phyloP scores from a whole-genome alignment of 2,113 vertebrate species.

The Crocuta crocuta region DNA sequence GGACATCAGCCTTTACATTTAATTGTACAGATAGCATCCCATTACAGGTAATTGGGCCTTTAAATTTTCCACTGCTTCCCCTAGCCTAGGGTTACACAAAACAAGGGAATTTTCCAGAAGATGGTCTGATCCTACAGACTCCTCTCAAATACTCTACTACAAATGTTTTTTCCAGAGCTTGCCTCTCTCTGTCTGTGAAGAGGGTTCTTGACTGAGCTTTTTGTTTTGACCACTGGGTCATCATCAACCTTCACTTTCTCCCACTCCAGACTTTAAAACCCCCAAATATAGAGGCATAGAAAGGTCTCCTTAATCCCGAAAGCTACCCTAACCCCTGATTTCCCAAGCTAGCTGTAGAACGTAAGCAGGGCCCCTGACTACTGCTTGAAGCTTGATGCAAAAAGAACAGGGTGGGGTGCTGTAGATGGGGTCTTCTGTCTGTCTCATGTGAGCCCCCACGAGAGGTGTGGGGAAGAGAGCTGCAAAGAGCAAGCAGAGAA shows the following conservation, averaged over 20 bases:
- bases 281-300: background rate
- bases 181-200: background rate
- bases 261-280: background rate
- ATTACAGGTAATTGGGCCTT: slow-evolving; percentile 48
- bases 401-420: background rate
- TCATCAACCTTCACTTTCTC: background rate
- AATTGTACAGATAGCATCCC: slow-evolving; percentile 38
- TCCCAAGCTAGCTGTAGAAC: background rate
- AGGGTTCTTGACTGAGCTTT: background rate
- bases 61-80: slow-evolving; percentile 50
- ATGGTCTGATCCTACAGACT: background rate
- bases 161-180: slow-evolving; percentile 5
- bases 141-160: background rate
- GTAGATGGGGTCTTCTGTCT: background rate
- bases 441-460: background rate
- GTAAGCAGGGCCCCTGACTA: background rate
- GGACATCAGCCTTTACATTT: slow-evolving; percentile 26
- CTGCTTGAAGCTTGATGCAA: background rate
- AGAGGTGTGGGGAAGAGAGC: background rate
- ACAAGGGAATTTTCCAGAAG: slow-evolving; percentile 62
- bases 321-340: background rate
- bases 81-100: slow-evolving; percentile 52
- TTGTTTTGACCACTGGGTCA: background rate
- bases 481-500: background rate
- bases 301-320: background rate